Conservation (phyloP, 2,888 invertebrate genomes). For the Elegia similella region DNA sequence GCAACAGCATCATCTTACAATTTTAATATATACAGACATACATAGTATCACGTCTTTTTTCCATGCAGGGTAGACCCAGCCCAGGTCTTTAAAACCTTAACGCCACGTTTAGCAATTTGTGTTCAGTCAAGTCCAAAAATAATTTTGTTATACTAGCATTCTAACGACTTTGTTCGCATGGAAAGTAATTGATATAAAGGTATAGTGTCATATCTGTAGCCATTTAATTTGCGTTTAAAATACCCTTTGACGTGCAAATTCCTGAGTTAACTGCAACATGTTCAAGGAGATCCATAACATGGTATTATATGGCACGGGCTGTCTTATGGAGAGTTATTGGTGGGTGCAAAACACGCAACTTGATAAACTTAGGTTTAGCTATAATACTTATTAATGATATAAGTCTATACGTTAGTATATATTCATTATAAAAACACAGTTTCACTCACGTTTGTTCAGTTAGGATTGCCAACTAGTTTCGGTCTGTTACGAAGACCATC, state of each 20-base stretch:
- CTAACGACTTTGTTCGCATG: no score
- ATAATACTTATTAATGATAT: background rate
- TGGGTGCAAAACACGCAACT: background rate
- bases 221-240: background rate
- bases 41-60: no score
- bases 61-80: no score
- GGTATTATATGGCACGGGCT: constrained; percentile 2
- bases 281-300: constrained; percentile 8
- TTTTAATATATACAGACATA: background rate
- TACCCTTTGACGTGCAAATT: constrained; percentile 5
- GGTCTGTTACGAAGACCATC: no score
- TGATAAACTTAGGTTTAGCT: background rate
- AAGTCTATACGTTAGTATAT: no score
- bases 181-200: background rate
- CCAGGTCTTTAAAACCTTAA: no score
- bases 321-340: constrained; percentile 1
- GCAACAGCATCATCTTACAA: background rate
- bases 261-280: background rate
- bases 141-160: no score
- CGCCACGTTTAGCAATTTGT: no score
- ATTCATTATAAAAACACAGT: no score
- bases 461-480: no score
- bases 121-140: no score
- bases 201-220: background rate
- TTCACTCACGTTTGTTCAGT: no score